A percentile compares a stretch with the other conserved stretches of the same genome.
Evolutionary conservation across 2,888 invertebrate species (phyloP).

Genomic region (Parascotia fuliginaria): DNA sequence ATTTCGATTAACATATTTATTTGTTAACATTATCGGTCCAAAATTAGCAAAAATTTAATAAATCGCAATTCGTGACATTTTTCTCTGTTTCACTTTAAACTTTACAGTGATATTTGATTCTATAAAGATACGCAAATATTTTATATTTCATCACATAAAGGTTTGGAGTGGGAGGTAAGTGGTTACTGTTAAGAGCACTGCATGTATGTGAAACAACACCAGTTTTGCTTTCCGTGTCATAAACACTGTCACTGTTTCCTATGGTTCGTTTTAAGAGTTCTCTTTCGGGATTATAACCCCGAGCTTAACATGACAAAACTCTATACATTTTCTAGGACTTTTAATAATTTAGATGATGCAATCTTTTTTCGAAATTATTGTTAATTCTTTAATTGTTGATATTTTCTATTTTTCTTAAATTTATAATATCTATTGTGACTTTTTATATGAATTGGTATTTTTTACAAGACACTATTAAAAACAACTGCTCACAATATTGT

Average conservation of each 20-base stretch:
- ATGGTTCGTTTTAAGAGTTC: background rate
- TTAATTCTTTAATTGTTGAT: background rate
- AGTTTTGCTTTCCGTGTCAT: slow-evolving; percentile 37
- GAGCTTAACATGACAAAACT: background rate
- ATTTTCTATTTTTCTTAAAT: background rate
- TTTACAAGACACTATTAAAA: background rate
- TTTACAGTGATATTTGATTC: slow-evolving; percentile 28
- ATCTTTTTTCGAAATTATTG: no score
- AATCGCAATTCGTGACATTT: no score
- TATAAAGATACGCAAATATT: slow-evolving; percentile 19
- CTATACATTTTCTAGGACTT: background rate
- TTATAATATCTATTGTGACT: background rate
- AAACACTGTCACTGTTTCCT: slow-evolving; percentile 26
- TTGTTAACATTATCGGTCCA: background rate
- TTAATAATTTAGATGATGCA: no score
- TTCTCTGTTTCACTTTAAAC: slow-evolving; percentile 18
- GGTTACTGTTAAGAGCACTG: slow-evolving; percentile 47
- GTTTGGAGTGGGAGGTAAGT: slow-evolving; percentile 42
- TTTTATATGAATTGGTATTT: background rate
- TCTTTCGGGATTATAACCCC: background rate
- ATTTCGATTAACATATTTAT: background rate
- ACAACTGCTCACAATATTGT: background rate
- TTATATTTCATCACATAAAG: slow-evolving; percentile 28
- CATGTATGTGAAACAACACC: slow-evolving; percentile 45
- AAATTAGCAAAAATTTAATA: slow-evolving; percentile 1